A percentile compares a stretch with the other conserved stretches of the same genome.
Conservation (phyloP, 2,888 invertebrate species). For the Clistopyga incitator region DNA sequence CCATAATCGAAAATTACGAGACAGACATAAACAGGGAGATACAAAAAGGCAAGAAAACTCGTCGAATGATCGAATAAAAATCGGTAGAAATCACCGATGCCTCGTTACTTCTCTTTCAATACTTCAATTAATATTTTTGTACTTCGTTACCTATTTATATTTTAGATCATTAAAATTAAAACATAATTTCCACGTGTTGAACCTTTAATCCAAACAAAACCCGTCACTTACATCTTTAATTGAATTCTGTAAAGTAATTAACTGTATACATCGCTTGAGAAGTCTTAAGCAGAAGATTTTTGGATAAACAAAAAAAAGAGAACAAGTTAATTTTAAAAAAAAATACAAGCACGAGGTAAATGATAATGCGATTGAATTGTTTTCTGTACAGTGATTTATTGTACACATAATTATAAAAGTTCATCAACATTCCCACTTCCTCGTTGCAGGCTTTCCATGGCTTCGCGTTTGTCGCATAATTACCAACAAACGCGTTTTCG, state of each 20-base stretch:
- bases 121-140: constrained; percentile 78
- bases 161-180: constrained; percentile 72
- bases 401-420: constrained; percentile 62
- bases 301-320: background rate
- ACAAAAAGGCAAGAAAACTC: constrained; percentile 31
- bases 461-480: constrained; percentile 37
- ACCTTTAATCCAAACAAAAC: constrained; percentile 40
- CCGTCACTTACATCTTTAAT: constrained; percentile 13
- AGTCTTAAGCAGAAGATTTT: background rate
- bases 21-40: constrained; percentile 17
- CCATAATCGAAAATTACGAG: constrained; percentile 49
- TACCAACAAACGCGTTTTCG: constrained; percentile 19
- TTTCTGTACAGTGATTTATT: constrained; percentile 45
- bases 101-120: constrained; percentile 64
- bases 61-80: constrained; percentile 31
- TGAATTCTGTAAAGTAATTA: background rate
- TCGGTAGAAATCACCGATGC: constrained; percentile 47
- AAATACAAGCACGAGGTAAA: background rate
- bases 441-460: constrained; percentile 43
- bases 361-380: background rate
- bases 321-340: background rate
- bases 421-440: constrained; percentile 40
- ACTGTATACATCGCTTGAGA: background rate
- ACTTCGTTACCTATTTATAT: constrained; percentile 79
- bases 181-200: constrained; percentile 67